These are phyloP conservation scores for Petrophora chlorosata DNA, from an alignment of 2,888 invertebrate genomes.

Conservation along the genomic window DNA sequence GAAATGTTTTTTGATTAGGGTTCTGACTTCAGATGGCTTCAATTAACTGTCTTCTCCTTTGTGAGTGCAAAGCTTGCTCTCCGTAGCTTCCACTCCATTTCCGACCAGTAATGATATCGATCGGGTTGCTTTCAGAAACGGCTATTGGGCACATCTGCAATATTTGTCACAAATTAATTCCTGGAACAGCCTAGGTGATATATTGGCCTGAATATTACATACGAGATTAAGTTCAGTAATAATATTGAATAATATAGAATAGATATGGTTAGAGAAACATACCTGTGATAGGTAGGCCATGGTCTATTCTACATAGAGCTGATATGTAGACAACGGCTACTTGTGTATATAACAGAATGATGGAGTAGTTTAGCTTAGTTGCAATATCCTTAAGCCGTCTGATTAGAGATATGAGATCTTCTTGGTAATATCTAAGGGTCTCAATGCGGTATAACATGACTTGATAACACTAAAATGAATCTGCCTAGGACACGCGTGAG, in stretches of 20 bases:
- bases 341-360: conserved; percentile 9
- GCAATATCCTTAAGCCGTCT: not conserved
- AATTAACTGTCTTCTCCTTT: conserved; percentile 59
- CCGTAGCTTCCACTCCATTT: conserved; percentile 60
- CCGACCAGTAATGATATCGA: conserved; percentile 65
- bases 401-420: too few relatives aligned
- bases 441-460: too few relatives aligned
- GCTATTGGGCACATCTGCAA: conserved; percentile 46
- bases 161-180: conserved; percentile 49
- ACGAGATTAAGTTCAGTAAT: conserved; percentile 27
- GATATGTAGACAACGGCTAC: too few relatives aligned
- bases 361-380: not conserved
- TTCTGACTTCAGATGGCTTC: conserved; percentile 18
- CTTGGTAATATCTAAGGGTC: too few relatives aligned
- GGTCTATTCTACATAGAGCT: conserved; percentile 1
- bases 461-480: too few relatives aligned
- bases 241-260: conserved; percentile 1
- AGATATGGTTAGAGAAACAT: conserved; percentile 17
- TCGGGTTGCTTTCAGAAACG: conserved; percentile 53
- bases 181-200: conserved; percentile 27
- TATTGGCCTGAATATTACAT: conserved; percentile 22
- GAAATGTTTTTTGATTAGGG: conserved; percentile 17
- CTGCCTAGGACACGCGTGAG: not conserved
- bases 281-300: conserved; percentile 6
- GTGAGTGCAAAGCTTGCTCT: conserved; percentile 50